A percentile compares a stretch with the other conserved stretches of the same genome.
These are phyloP conservation scores for Melanotaenia pygmaea DNA, from an alignment of 2,797 vertebrate species.

Conservation along the genomic window DNA sequence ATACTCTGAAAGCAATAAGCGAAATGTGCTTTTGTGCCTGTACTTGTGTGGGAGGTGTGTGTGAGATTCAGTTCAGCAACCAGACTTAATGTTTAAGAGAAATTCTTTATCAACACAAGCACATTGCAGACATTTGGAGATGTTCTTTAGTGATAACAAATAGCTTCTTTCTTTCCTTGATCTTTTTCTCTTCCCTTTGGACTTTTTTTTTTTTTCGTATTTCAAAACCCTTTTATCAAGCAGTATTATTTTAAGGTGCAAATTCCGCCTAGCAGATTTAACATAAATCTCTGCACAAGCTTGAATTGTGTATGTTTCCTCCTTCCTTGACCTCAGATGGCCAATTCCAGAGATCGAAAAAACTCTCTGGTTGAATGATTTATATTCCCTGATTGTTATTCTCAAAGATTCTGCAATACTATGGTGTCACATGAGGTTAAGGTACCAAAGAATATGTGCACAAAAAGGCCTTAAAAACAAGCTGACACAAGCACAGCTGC, in stretches of 20 bases:
- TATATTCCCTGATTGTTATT: slow-evolving; percentile 12
- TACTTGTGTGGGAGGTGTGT: slow-evolving; percentile 9
- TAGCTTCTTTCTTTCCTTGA: slow-evolving; percentile 12
- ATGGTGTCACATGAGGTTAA: slow-evolving; percentile 29
- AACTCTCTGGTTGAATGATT: slow-evolving; percentile 14
- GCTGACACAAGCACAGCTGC: not conserved
- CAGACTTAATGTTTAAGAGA: slow-evolving; percentile 40
- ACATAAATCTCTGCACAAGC: slow-evolving; percentile 5
- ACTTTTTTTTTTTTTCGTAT: not conserved
- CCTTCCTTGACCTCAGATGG: slow-evolving; percentile 20
- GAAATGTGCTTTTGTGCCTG: slow-evolving; percentile 11
- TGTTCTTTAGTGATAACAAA: slow-evolving; percentile 22
- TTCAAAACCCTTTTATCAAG: slow-evolving; percentile 27
- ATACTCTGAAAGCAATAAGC: slow-evolving; percentile 2
- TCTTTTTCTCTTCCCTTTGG: slow-evolving; percentile 10
- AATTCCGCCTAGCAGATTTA: slow-evolving; percentile 1
- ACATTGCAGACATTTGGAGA: slow-evolving; percentile 55
- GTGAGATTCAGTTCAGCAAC: slow-evolving; percentile 17
- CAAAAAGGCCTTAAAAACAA: slow-evolving; percentile 1
- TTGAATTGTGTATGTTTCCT: not conserved
- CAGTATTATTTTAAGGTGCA: not conserved
- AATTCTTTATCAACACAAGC: slow-evolving; percentile 36
- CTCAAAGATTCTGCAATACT: slow-evolving; percentile 15
- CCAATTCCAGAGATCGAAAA: slow-evolving; percentile 23
- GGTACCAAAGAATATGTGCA: slow-evolving; percentile 7